Base-by-base conservation (phyloP, 2,888 invertebrate genomes). In the Philonicus albiceps region DNA sequence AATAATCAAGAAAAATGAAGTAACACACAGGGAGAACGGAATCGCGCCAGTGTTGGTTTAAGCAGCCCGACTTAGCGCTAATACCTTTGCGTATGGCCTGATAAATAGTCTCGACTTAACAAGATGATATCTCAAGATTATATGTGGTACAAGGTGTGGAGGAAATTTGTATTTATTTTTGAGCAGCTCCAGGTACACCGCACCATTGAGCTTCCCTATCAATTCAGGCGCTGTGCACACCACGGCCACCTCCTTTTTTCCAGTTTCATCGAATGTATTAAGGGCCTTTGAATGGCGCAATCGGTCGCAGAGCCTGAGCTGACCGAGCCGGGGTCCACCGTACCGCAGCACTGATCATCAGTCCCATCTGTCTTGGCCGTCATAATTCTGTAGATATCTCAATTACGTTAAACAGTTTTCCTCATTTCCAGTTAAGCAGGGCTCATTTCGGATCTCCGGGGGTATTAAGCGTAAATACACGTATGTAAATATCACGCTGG, bases 71-170 rank as follows among this genome's bases (percentile, higher is more conserved):
- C 53, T 55, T 85, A 55, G 53, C 34, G 43, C 53, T 75, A 76
- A 85, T 85, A 85, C 85, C 75, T 13, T 78, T 40, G 37, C 78
- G 64, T 73, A 80, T 72, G 76, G 43, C 30, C 80, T 86, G 86
- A 86, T 78, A 86, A 89, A 89, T 89, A 88, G 88, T 87, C 88
- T 87, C 89, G 88, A 89, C 88, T 89, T 89, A 89, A 88, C 89
- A 88, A 88, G 89, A 88, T 89, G 88, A 87, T 89, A 89, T 89
- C 89, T 88, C 86, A 88, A 87, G 89, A 89, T 89, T 88, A 88
- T 85, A 85, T 86, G 74, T 86, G 86, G 78, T 86, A 88, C 87
- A 88, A 88, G 88, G 88, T 88, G 88, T 88, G 88, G 88, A 88
- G 87, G 88, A 88, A 88, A 88, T 88, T 88, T 88, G 88, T 88